Percentiles rank a stretch among this genome's conserved stretches.
phyloP scores from a whole-genome alignment of 2,797 vertebrate species.

The Saxicola maurus region DNA sequence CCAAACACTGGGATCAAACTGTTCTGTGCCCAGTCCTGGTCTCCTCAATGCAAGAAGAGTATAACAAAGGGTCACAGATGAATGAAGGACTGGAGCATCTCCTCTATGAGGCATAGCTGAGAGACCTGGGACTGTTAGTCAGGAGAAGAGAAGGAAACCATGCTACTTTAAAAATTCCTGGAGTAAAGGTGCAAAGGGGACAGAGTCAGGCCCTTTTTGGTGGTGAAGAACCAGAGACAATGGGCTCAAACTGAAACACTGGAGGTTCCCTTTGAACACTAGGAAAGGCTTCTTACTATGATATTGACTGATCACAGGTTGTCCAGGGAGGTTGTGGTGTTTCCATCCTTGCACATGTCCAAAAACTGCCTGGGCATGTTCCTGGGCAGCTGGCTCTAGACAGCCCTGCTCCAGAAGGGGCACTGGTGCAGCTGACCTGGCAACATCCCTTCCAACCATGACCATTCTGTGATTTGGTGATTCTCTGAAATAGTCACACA shows the following conservation, averaged over 20 bases:
- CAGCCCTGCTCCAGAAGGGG: neutral
- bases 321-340: neutral
- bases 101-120: neutral
- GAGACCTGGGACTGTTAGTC: neutral
- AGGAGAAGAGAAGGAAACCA: accelerated
- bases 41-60: neutral
- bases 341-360: neutral
- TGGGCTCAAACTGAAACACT: neutral
- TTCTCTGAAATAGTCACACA: neutral
- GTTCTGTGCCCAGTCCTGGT: neutral
- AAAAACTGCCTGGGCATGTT: neutral
- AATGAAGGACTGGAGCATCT: neutral
- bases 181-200: neutral
- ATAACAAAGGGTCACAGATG: neutral
- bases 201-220: neutral
- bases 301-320: neutral
- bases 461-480: neutral
- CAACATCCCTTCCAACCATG: neutral
- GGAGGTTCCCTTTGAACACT: neutral
- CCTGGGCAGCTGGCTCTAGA: neutral
- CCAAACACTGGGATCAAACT: neutral
- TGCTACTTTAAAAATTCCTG: neutral
- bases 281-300: neutral
- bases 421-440: accelerated
- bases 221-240: neutral